Evolutionary conservation across 2,888 invertebrate species (phyloP).

Genomic region (Achlya flavicornis): DNA sequence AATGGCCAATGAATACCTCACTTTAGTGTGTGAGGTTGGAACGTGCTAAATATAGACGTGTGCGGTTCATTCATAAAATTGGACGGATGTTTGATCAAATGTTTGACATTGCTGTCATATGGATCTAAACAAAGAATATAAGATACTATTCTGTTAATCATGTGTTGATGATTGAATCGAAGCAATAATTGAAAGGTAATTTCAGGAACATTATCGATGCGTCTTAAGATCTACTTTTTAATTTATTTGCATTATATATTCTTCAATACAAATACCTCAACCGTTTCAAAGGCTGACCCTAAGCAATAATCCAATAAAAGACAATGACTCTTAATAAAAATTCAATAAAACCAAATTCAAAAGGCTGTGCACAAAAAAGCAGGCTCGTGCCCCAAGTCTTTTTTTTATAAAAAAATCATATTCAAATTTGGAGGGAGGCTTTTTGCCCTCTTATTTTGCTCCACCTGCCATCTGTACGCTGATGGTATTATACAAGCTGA

Average conservation of each 20-base stretch:
- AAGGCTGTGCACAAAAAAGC: constrained; percentile 30
- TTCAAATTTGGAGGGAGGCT: constrained; percentile 66
- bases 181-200: neutral
- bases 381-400: constrained; percentile 33
- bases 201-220: neutral
- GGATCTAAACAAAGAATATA: constrained; percentile 3
- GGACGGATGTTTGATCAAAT: constrained; percentile 13
- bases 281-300: constrained; percentile 2
- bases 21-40: constrained; percentile 13
- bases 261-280: neutral
- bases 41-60: constrained; percentile 16
- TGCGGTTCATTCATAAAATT: constrained; percentile 18
- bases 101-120: constrained; percentile 9
- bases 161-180: neutral
- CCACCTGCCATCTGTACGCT: constrained; percentile 51
- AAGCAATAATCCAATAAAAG: constrained; percentile 36
- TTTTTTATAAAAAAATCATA: constrained; percentile 53
- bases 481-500: constrained; percentile 6
- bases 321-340: constrained; percentile 49
- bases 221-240: neutral
- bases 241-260: neutral
- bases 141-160: neutral
- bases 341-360: constrained; percentile 40
- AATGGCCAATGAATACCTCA: constrained; percentile 16
- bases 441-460: constrained; percentile 47